These are phyloP conservation scores for Eriocheir sinensis DNA, from an alignment of 1,140 invertebrate species.

Conservation along the genomic window DNA sequence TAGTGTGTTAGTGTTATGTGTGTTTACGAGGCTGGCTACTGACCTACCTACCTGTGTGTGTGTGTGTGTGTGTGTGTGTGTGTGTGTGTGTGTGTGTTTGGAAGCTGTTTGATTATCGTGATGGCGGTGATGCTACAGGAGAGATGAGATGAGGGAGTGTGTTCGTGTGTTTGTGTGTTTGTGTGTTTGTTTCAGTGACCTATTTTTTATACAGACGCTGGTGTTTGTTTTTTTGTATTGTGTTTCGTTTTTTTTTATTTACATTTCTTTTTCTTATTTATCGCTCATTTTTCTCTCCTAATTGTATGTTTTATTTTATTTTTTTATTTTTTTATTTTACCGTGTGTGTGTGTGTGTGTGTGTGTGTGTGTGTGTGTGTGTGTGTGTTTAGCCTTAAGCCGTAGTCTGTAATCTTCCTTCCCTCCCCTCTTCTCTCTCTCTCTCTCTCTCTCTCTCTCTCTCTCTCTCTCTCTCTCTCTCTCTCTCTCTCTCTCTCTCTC, in stretches of 20 bases:
- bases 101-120: no score
- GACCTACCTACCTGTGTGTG: no score
- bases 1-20: no score
- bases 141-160: no score
- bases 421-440: not conserved
- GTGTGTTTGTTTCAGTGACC: not conserved
- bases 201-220: no score
- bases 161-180: no score
- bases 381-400: not conserved
- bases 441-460: slow-evolving; percentile 12
- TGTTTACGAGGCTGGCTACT: no score
- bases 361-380: slow-evolving; percentile 18
- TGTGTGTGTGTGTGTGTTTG: no score
- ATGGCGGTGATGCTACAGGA: no score
- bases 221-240: not conserved
- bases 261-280: not conserved
- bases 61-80: no score
- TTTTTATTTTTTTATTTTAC: not conserved
- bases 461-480: not conserved
- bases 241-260: not conserved
- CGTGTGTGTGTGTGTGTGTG: not conserved
- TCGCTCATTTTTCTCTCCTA: not conserved
- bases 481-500: slow-evolving; percentile 33
- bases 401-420: not conserved
- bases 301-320: not conserved